phyloP scores from a whole-genome alignment of 2,888 invertebrate species.

The Sarcophaga variegata region DNA sequence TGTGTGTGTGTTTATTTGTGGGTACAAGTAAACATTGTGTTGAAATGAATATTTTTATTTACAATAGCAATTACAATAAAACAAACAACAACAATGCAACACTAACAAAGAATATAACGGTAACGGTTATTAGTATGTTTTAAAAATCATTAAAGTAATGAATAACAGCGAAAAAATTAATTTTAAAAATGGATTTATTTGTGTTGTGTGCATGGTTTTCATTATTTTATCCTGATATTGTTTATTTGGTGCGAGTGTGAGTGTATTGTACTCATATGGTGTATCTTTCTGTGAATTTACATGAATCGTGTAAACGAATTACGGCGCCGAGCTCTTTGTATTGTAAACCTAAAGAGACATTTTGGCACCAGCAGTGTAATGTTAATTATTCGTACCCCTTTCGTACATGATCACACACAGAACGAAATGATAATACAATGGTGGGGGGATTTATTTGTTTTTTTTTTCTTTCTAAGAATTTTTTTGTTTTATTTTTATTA shows the following conservation, averaged over 20 bases:
- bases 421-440: background rate
- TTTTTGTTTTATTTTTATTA: no score
- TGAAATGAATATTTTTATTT: constrained; percentile 15
- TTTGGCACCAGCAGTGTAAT: background rate
- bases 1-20: no score
- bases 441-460: background rate
- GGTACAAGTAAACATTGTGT: background rate
- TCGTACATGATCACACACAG: background rate
- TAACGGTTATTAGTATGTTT: no score
- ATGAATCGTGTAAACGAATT: constrained; percentile 20
- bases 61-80: constrained; percentile 3
- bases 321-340: constrained; percentile 56
- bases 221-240: background rate
- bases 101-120: no score
- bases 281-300: background rate
- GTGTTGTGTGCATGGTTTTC: background rate
- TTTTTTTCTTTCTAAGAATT: no score
- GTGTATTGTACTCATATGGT: background rate
- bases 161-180: no score
- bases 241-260: background rate
- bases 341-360: background rate
- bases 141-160: no score
- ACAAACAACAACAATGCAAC: no score
- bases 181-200: no score
- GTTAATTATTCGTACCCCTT: background rate